These are phyloP conservation scores for Drosophila neocordata DNA, from an alignment of 1,140 invertebrate genomes.

Conservation along the genomic window DNA sequence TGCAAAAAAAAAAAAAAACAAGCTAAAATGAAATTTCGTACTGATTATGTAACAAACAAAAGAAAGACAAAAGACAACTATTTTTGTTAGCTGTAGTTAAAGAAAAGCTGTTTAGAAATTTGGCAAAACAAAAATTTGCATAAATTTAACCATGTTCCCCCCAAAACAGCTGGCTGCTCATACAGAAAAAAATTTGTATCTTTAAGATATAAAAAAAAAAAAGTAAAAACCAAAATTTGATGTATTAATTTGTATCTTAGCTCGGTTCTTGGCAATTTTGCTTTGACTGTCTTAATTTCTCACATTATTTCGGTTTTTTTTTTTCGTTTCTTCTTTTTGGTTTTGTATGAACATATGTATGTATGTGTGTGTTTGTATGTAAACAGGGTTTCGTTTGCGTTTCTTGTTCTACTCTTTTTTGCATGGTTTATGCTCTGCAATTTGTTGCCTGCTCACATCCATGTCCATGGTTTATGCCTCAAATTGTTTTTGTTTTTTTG, in stretches of 20 bases:
- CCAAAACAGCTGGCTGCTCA: slow-evolving; percentile 1
- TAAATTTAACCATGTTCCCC: background rate
- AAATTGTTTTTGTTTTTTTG: background rate
- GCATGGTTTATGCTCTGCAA: slow-evolving; percentile 52
- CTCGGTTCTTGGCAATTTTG: slow-evolving; percentile 6
- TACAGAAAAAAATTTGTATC: background rate
- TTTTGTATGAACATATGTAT: no score
- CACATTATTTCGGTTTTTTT: background rate
- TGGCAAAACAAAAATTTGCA: slow-evolving; percentile 31
- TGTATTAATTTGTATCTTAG: no score
- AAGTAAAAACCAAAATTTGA: no score
- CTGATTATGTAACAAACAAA: slow-evolving; percentile 56
- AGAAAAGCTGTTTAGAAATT: slow-evolving; percentile 72
- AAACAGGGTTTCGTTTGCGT: background rate
- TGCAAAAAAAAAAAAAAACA: slow-evolving; percentile 39
- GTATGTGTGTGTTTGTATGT: background rate
- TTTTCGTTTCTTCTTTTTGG: no score
- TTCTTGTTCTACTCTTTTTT: slow-evolving; percentile 28
- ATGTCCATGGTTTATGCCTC: slow-evolving; percentile 53
- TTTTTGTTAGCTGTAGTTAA: slow-evolving; percentile 31
- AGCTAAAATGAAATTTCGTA: slow-evolving; percentile 49
- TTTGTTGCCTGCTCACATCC: slow-evolving; percentile 42
- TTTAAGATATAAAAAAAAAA: slow-evolving; percentile 13
- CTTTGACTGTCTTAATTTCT: slow-evolving; percentile 9
- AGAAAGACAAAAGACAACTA: slow-evolving; percentile 27